Conservation (phyloP, 2,113 vertebrate species). For the Heteronetta atricapilla region DNA sequence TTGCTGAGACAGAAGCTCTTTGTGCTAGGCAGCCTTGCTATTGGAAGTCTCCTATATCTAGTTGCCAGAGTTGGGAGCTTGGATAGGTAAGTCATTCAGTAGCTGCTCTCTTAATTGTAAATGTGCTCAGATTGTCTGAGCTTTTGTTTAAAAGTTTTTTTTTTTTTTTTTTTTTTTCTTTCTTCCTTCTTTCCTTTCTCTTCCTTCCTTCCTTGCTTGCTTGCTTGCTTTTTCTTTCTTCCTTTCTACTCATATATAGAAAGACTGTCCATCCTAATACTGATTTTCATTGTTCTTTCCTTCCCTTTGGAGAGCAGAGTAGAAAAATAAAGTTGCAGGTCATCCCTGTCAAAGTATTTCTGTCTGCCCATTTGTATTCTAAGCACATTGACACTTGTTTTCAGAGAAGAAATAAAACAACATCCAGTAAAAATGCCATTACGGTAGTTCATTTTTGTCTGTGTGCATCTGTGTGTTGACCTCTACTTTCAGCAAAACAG, state of each 20-base stretch:
- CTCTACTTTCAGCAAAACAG: slow-evolving; percentile 44
- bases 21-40: slow-evolving; percentile 91
- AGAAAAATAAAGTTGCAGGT: neutral
- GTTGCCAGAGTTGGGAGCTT: slow-evolving; percentile 95
- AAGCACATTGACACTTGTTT: slow-evolving; percentile 32
- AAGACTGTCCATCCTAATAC: slow-evolving; percentile 1
- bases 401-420: slow-evolving; percentile 54
- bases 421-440: slow-evolving; percentile 54
- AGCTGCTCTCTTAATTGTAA: neutral
- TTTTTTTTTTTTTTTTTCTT: neutral
- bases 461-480: slow-evolving; percentile 58
- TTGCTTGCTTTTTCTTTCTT: neutral
- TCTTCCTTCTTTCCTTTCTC: neutral
- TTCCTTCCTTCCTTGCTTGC: neutral
- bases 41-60: slow-evolving; percentile 95
- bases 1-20: slow-evolving; percentile 98
- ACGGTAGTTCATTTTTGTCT: slow-evolving; percentile 39
- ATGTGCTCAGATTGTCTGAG: neutral
- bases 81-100: slow-evolving; percentile 87
- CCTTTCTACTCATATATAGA: neutral
- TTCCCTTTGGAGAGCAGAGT: neutral
- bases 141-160: neutral
- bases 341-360: slow-evolving; percentile 24
- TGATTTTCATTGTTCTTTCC: slow-evolving; percentile 54
- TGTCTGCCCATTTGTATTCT: slow-evolving; percentile 57